These are phyloP conservation scores for Polydrusus tereticollis DNA, from an alignment of 2,888 invertebrate genomes.

Conservation along the genomic window DNA sequence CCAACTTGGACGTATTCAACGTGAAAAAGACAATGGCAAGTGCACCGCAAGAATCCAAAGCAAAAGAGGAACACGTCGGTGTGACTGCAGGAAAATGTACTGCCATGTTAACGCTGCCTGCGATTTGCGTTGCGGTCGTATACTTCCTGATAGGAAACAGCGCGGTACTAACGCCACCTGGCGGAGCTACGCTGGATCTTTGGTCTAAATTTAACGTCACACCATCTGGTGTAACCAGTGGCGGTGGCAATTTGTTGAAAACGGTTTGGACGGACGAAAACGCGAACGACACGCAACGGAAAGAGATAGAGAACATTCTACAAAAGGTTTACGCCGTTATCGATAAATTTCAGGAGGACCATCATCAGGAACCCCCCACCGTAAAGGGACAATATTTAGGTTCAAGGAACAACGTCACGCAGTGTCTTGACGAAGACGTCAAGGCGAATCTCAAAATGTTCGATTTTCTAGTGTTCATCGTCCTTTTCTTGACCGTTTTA, in stretches of 20 bases:
- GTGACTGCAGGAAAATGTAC: slow-evolving; percentile 16
- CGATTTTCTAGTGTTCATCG: slow-evolving; percentile 20
- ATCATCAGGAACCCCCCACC: slow-evolving; percentile 1
- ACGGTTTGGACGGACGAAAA: background rate
- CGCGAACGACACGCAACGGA: background rate
- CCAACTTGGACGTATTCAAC: slow-evolving; percentile 31
- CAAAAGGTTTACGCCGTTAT: slow-evolving; percentile 25
- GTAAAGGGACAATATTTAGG: slow-evolving; percentile 26
- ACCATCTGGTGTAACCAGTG: background rate
- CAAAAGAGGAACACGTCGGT: background rate
- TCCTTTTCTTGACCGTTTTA: slow-evolving; percentile 24
- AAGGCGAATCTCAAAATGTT: slow-evolving; percentile 25
- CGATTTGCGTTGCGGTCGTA: slow-evolving; percentile 15
- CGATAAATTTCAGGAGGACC: slow-evolving; percentile 28
- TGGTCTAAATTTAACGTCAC: slow-evolving; percentile 20
- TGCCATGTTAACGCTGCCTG: slow-evolving; percentile 15
- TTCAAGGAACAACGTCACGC: background rate
- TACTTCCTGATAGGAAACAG: slow-evolving; percentile 27
- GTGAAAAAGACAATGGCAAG: slow-evolving; percentile 38
- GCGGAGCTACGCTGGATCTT: background rate
- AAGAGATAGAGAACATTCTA: slow-evolving; percentile 27
- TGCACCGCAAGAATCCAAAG: too few relatives aligned
- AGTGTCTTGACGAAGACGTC: slow-evolving; percentile 21
- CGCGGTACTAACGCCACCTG: background rate
- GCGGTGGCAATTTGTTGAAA: background rate